Base-by-base conservation (phyloP, 2,113 vertebrate species). In the Monarcha castaneiventris region DNA sequence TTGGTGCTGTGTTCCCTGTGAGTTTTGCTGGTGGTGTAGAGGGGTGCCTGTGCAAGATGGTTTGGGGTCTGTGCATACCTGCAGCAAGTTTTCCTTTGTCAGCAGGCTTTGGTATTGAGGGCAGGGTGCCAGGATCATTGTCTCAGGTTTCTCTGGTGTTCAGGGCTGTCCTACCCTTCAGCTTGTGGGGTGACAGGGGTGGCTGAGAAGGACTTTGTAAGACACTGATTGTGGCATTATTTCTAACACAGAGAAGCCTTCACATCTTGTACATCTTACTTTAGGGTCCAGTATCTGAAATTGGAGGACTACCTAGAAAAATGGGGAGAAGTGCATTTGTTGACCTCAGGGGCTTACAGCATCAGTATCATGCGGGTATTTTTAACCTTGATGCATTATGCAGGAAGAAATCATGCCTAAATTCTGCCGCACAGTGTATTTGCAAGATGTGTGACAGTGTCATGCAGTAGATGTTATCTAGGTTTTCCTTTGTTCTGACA, bases 11-110 rank as follows among this genome's bases (percentile, higher is more conserved):
- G 8, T 71, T 66, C 19, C 19, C 1, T 0, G 6, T 49, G 32
- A 25, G n/a, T 59, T 88, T 75, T 84, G 9, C 41, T 75, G 18
- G 25, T 73, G 22, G 2, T 18, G 3, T 17, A 11, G 18, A 44
- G 61, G 23, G 32, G 43, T 63, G 26, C 10, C 30, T 49, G 7
- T 46, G 8, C 0, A 0, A 59, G n/a, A 7, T 29, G 8, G 5
- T 67, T 51, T 76, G 39, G 18, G 56, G 4, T 51, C n/a, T 35
- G 16, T 33, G 66, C 29, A 30, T 35, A 41, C 8, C 22, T 93
- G 11, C 29, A 54, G 18, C 26, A 41, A 29, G 21, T 30, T 55
- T 76, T 39, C 13, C 43, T 44, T 29, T 41, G 46, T 21, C 66
- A 46, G 11, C 5, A 5, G 23, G 16, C 16, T 71, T 62, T 66